Percentiles rank a stretch among this genome's conserved stretches.
phyloP scores from a whole-genome alignment of 2,888 invertebrate genomes.

The Netelia inedita region DNA sequence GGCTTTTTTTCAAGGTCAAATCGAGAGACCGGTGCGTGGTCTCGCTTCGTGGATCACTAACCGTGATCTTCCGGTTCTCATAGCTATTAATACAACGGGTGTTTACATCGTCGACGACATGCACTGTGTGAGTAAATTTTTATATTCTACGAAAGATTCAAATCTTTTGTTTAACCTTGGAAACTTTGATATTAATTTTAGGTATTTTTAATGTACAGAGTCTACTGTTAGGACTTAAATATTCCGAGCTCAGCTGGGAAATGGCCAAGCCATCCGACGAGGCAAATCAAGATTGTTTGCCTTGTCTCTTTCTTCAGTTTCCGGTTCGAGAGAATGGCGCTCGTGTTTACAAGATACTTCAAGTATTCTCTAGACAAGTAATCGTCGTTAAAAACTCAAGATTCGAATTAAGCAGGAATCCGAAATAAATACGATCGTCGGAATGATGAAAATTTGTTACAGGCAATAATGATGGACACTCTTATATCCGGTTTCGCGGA shows the following conservation, averaged over 20 bases:
- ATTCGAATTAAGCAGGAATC: background rate
- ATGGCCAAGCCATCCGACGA: slow-evolving; percentile 95
- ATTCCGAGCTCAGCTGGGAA: slow-evolving; percentile 97
- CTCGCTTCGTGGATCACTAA: slow-evolving; percentile 94
- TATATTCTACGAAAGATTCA: background rate
- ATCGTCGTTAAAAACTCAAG: background rate
- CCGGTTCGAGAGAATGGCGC: slow-evolving; percentile 92
- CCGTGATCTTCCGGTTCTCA: slow-evolving; percentile 94
- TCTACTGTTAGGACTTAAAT: slow-evolving; percentile 93
- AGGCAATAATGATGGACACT: slow-evolving; percentile 95
- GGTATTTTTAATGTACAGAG: slow-evolving; percentile 86
- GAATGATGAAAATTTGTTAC: slow-evolving; percentile 56
- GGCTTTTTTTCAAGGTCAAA: slow-evolving; percentile 97
- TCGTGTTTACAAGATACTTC: slow-evolving; percentile 92
- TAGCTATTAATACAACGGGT: slow-evolving; percentile 95
- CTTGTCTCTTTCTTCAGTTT: slow-evolving; percentile 97
- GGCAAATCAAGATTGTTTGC: slow-evolving; percentile 93
- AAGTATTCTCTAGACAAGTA: slow-evolving; percentile 89
- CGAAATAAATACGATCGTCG: background rate
- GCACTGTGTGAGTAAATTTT: slow-evolving; percentile 90
- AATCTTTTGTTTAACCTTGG: slow-evolving; percentile 18
- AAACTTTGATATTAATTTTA: background rate
- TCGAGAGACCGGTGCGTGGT: slow-evolving; percentile 96
- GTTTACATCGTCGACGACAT: slow-evolving; percentile 94
- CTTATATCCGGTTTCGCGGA: slow-evolving; percentile 93